Conservation (phyloP, 2,113 vertebrate genomes). For the Serinus canaria region DNA sequence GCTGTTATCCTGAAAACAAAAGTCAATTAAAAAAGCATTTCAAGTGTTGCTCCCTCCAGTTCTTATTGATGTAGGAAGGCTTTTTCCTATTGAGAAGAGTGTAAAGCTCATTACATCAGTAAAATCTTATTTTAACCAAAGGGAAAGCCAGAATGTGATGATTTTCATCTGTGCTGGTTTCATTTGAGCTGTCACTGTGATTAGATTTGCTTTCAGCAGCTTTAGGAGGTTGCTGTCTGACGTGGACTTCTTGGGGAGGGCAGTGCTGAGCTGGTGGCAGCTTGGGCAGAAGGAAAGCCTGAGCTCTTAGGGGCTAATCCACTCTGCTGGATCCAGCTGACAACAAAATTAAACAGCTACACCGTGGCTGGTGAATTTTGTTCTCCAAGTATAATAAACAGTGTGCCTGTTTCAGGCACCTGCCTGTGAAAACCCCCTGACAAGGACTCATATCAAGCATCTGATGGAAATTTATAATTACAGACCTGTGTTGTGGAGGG, state of each 20-base stretch:
- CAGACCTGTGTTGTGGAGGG: not conserved
- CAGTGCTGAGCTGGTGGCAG: not conserved
- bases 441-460: not conserved
- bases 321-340: not conserved
- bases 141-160: not conserved
- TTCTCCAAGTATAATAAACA: not conserved
- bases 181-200: not conserved
- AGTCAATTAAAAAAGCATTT: constrained; percentile 18
- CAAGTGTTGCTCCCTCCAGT: not conserved
- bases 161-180: not conserved
- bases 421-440: not conserved
- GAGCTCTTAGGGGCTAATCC: not conserved
- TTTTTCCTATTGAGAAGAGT: not conserved
- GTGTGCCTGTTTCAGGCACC: not conserved
- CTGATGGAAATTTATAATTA: not conserved
- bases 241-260: not conserved
- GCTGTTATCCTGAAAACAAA: not conserved
- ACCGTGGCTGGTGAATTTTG: not conserved
- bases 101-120: not conserved
- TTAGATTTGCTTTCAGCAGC: not conserved
- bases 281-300: not conserved
- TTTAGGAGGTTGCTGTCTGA: not conserved
- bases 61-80: not conserved
- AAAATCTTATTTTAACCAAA: not conserved
- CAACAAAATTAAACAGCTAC: not conserved